phyloP scores from a whole-genome alignment of 1,140 invertebrate species.

The Protaetia brevitarsis region DNA sequence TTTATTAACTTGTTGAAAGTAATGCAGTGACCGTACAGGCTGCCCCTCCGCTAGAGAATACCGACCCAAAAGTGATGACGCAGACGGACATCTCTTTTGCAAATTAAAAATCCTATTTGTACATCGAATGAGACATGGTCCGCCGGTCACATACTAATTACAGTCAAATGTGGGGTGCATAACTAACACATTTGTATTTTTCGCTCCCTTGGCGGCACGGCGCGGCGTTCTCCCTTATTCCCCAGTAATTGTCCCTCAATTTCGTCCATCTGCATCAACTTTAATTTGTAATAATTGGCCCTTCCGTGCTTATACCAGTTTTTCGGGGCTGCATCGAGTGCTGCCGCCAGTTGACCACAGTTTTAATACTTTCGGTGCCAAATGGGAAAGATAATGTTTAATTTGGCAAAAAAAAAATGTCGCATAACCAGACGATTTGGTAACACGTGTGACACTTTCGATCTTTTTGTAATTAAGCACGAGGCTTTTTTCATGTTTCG shows the following conservation, averaged over 20 bases:
- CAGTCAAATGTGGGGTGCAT: conserved; percentile 15
- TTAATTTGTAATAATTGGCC: conserved; percentile 17
- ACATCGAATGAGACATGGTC: conserved; percentile 13
- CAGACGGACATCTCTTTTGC: conserved; percentile 12
- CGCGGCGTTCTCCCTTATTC: neutral
- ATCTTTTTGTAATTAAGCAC: too few relatives aligned
- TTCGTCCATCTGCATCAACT: conserved; percentile 15
- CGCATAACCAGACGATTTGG: too few relatives aligned
- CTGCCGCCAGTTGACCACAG: neutral
- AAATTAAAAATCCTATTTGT: conserved; percentile 19
- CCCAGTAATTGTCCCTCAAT: conserved; percentile 13
- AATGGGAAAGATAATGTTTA: neutral
- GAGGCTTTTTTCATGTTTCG: too few relatives aligned
- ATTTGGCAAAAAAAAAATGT: neutral
- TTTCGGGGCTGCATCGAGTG: neutral
- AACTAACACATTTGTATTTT: conserved; percentile 17
- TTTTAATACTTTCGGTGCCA: neutral
- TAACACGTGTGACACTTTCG: too few relatives aligned
- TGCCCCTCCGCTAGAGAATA: neutral
- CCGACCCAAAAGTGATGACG: conserved; percentile 8
- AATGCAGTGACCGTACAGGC: neutral
- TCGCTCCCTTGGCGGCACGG: neutral
- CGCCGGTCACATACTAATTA: conserved; percentile 13
- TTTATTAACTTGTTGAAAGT: conserved; percentile 15
- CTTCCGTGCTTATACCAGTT: neutral